These are phyloP conservation scores for Scaptomyza reducta DNA, from an alignment of 2,888 invertebrate genomes.

Conservation along the genomic window DNA sequence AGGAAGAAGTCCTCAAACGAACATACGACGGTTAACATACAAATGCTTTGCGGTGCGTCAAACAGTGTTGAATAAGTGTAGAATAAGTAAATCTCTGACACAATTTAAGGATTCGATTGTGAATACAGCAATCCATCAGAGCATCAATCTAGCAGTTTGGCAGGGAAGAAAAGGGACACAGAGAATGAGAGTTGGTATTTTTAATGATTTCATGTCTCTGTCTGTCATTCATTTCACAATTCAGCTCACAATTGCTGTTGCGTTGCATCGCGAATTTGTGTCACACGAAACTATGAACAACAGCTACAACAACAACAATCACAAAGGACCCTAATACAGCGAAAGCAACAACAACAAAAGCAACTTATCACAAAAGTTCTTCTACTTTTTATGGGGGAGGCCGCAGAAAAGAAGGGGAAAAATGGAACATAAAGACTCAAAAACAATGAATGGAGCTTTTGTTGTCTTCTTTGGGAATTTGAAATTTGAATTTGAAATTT, in stretches of 20 bases:
- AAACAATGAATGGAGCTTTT: constrained; percentile 33
- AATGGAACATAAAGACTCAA: constrained; percentile 3
- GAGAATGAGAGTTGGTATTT: constrained; percentile 10
- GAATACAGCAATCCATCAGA: background rate
- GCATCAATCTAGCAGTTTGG: background rate
- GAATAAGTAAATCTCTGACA: background rate
- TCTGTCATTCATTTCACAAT: constrained; percentile 30
- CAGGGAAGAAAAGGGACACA: background rate
- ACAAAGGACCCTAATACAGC: constrained; percentile 7
- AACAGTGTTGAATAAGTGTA: too few species aligned
- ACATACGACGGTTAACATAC: too few species aligned
- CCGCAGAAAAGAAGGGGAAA: background rate
- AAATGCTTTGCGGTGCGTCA: too few species aligned
- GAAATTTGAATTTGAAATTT: constrained; percentile 38
- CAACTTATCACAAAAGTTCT: constrained; percentile 4
- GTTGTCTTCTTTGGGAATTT: constrained; percentile 28
- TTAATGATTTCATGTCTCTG: constrained; percentile 37
- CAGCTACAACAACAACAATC: background rate
- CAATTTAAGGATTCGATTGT: background rate
- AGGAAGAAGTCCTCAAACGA: too few species aligned
- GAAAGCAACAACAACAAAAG: background rate
- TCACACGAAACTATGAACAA: constrained; percentile 13
- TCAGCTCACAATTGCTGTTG: constrained; percentile 35
- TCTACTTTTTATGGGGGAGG: background rate
- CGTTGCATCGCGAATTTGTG: constrained; percentile 28